Evolutionary conservation across 2,888 invertebrate genomes (phyloP), one percentile per base, ranked within the genome.

Genomic region (Nemotelus nigrinus): DNA sequence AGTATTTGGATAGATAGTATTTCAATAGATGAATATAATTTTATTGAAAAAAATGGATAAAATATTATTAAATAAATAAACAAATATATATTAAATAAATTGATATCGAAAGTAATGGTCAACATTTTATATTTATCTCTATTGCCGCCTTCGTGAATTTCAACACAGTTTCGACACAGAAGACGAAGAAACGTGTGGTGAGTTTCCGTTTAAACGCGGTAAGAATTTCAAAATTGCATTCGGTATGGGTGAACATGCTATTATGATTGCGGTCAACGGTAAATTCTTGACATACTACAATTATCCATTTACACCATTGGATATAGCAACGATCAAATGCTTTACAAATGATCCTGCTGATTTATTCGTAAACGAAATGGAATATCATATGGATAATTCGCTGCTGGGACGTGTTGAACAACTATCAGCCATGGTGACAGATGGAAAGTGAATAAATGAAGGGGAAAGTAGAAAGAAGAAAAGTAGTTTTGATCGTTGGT

Each of bases 271-370:
- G 8, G 85, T 87, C 41, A 87, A 87, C 82, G 86, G 87, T 0
- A 85, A 84, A 81, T 86, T 85, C 70, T 87, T 85, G 50, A 87
- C 86, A 39, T 87, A 87, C 64, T 87, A 85, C 78, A 87, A 87
- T 75, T 87, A 85, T 78, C 87, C 87, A 0, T 81, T 84, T 8
- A 84, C 83, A 25, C 82, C 82, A 0, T 86, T 87, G 79, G 83
- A 85, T 50, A 85, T 87, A 44, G 86, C 87, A 2, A 86, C 86
- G 0, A 80, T 87, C 1, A 87, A 86, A 78, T 87, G 86, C 75
- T 83, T 84, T 50, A 85, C 84, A 71, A 86, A 85, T 76, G 83
- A 83, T 57, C 82, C 83, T 44, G 85, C 85, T 2, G 87, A 86
- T 77, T 86, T 86, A 71, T 79, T 84, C 0, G 84, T 86, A 0